These are phyloP conservation scores for Dugesia japonica DNA, from an alignment of 2,888 invertebrate genomes.

Conservation along the genomic window DNA sequence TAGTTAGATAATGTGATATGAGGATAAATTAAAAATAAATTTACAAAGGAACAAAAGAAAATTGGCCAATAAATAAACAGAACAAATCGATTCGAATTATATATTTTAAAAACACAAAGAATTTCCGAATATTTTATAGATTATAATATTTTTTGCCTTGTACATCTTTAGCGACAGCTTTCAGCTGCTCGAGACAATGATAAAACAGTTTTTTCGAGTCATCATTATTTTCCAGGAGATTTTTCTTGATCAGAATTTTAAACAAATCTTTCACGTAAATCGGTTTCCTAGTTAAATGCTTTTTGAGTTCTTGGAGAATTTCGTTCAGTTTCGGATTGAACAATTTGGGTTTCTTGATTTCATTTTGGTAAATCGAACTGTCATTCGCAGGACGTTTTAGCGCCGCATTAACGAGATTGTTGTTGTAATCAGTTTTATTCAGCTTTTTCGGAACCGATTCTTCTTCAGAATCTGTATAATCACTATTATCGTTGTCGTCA, in stretches of 20 bases:
- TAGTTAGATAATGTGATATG: too few relatives aligned
- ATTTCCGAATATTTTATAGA: neutral
- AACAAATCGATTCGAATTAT: too few relatives aligned
- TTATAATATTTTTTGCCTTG: neutral
- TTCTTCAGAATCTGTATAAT: neutral
- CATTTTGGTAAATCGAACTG: neutral
- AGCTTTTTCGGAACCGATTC: neutral
- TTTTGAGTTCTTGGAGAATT: neutral
- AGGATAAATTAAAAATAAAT: too few relatives aligned
- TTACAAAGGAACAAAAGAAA: too few relatives aligned
- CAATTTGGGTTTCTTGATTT: neutral
- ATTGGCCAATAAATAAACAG: too few relatives aligned
- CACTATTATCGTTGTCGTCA: neutral
- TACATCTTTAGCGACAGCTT: neutral
- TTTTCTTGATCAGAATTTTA: neutral
- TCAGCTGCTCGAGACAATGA: neutral
- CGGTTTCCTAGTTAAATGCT: neutral
- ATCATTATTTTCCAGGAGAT: neutral
- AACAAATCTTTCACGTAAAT: neutral
- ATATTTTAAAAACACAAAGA: too few relatives aligned
- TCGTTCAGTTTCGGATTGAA: neutral
- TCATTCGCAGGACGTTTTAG: too few relatives aligned
- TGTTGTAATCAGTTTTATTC: neutral
- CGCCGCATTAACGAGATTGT: neutral
- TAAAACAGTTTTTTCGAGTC: neutral